Base-by-base conservation (phyloP, 2,888 invertebrate species). In the Drosophila mimetica region DNA sequence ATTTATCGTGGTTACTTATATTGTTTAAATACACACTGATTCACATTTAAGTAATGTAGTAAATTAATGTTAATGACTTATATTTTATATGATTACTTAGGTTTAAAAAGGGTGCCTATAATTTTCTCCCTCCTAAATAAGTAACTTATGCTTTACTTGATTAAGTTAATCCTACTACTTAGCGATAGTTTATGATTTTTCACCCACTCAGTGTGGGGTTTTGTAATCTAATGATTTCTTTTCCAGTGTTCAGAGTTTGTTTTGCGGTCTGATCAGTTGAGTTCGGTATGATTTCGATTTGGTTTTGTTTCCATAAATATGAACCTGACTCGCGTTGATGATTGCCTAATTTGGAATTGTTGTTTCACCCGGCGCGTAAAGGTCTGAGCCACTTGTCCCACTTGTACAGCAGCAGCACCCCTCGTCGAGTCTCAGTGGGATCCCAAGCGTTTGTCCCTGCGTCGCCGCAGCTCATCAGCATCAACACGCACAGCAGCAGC, bases 331-430 rank as follows among this genome's bases (percentile, higher is more conserved):
- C 55, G 14, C 37, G 58, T 25, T 47, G 30, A 44, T 47, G 30
- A 44, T 60, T 37, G 41, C 34, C 32, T 28, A 71, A 44, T 28
- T 22, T 67, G 75, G 37, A 61, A 39, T 50, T 57, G 50, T 61
- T 83, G 30, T 87, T 60, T 60, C 71, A 52, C 50, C 46, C 42
- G 78, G 69, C 71, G 65, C 52, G 60, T 66, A 63, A 70, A 92
- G 92, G 90, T 90, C 92, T 89, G 92, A 92, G 89, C 90, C 91
- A 90, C 89, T 91, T 91, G 91, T 91, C 91, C 89, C 92, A 89
- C 90, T 90, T 90, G 82, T 91, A 90, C 92, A 91, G 84, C 91
- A 91, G 83, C 91, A 91, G 74, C 91, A 92, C 89, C 87, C 91
- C 88, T 88, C 91, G 89, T 90, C 91, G 89, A 91, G 91, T 91